Evolutionary conservation across 2,888 invertebrate species (phyloP).

Genomic region (Euproctis similis): DNA sequence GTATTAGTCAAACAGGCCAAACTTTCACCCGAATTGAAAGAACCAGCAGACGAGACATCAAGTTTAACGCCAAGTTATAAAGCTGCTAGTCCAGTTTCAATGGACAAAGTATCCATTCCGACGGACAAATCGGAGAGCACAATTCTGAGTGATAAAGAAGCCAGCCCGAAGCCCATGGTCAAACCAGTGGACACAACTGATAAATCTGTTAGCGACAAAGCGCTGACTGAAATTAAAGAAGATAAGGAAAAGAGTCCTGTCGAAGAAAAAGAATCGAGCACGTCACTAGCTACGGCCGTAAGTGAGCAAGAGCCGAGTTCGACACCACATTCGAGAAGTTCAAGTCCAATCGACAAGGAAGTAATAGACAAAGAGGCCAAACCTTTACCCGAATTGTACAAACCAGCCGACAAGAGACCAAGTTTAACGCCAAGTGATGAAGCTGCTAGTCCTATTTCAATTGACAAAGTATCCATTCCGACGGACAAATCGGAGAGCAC

Average conservation of each 20-base stretch:
- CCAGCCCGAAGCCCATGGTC: too few relatives aligned
- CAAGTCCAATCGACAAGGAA: neutral
- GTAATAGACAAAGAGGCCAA: too few relatives aligned
- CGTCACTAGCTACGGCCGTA: too few relatives aligned
- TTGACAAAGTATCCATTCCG: neutral
- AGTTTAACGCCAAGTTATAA: conserved; percentile 7
- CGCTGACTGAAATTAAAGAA: conserved; percentile 1
- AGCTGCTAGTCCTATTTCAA: conserved; percentile 1
- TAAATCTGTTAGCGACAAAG: conserved; percentile 1
- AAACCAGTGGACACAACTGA: too few relatives aligned
- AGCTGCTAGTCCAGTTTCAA: conserved; percentile 3
- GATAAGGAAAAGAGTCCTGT: conserved; percentile 5
- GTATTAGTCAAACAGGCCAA: too few relatives aligned
- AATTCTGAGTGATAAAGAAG: conserved; percentile 1
- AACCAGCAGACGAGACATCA: neutral
- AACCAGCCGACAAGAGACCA: too few relatives aligned
- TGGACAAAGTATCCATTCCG: neutral
- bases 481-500: conserved; percentile 4
- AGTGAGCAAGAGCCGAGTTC: too few relatives aligned
- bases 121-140: conserved; percentile 5
- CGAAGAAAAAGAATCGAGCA: too few relatives aligned
- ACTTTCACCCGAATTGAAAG: too few relatives aligned
- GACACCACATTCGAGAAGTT: too few relatives aligned
- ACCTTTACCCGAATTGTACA: too few relatives aligned
- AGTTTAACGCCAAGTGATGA: neutral